Conservation (phyloP, 1,140 invertebrate species). For the Melipona quadrifasciata region DNA sequence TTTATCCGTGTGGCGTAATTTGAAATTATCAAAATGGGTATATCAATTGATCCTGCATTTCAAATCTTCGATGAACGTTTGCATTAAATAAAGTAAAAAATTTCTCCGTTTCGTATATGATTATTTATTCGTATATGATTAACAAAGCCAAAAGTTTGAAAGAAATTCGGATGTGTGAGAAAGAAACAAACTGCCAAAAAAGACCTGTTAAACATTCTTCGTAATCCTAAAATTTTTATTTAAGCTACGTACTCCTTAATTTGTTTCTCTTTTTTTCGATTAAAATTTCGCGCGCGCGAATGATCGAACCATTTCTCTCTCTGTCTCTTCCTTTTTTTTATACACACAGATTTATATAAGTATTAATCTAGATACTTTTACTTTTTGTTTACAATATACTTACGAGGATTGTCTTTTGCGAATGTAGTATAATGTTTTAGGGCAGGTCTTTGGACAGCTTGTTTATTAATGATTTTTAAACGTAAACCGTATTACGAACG, state of each 20-base stretch:
- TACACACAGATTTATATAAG: slow-evolving; percentile 6
- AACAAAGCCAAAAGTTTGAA: slow-evolving; percentile 22
- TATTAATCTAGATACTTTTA: background rate
- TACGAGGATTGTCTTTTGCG: slow-evolving; percentile 15
- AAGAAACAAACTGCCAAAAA: slow-evolving; percentile 53
- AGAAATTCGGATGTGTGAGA: slow-evolving; percentile 46
- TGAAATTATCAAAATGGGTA: slow-evolving; percentile 47
- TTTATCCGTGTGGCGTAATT: slow-evolving; percentile 31
- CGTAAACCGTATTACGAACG: slow-evolving; percentile 35
- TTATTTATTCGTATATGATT: too few relatives aligned
- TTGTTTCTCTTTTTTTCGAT: slow-evolving; percentile 12
- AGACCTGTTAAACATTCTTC: slow-evolving; percentile 56
- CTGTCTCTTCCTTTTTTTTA: background rate
- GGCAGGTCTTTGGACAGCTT: slow-evolving; percentile 27
- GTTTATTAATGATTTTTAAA: slow-evolving; percentile 24
- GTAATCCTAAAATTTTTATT: slow-evolving; percentile 23
- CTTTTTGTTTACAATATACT: background rate
- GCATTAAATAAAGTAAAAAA: slow-evolving; percentile 45
- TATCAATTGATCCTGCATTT: slow-evolving; percentile 63
- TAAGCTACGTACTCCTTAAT: background rate
- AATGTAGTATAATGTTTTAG: background rate
- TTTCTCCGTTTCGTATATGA: slow-evolving; percentile 55
- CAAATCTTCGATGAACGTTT: slow-evolving; percentile 47
- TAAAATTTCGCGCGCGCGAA: background rate
- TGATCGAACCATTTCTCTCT: background rate